Conservation (phyloP, 2,888 invertebrate species). For the Ornithoptera priamus region DNA sequence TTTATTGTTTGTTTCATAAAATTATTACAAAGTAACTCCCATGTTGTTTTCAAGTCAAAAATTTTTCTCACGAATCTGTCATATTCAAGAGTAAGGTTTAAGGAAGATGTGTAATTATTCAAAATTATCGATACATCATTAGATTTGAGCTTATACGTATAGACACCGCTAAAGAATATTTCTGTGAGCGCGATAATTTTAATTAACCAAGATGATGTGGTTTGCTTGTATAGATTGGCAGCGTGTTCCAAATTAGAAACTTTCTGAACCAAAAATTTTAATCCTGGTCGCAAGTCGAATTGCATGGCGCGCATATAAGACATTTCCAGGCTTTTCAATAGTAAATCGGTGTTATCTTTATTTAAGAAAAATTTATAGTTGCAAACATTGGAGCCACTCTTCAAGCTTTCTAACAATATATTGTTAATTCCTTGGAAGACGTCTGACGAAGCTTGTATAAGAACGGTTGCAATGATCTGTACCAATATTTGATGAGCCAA, state of each 20-base stretch:
- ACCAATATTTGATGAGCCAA: constrained; percentile 95
- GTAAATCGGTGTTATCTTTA: constrained; percentile 82
- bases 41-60: constrained; percentile 81
- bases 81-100: constrained; percentile 76
- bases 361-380: constrained; percentile 76
- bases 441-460: constrained; percentile 86
- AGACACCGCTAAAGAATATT: constrained; percentile 87
- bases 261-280: constrained; percentile 96
- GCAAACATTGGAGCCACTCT: constrained; percentile 67
- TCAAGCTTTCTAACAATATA: constrained; percentile 77
- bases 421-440: constrained; percentile 82
- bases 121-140: constrained; percentile 82
- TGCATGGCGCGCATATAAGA: constrained; percentile 91
- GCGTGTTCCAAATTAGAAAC: constrained; percentile 92
- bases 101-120: constrained; percentile 77
- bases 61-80: constrained; percentile 81
- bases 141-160: constrained; percentile 81
- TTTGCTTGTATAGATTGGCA: constrained; percentile 95
- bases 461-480: constrained; percentile 92
- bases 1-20: constrained; percentile 75
- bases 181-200: constrained; percentile 93
- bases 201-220: constrained; percentile 94
- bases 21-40: constrained; percentile 81
- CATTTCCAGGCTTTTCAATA: constrained; percentile 88
- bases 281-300: constrained; percentile 93